Conservation (phyloP, 2,888 invertebrate genomes). For the Anoncus sp. region DNA sequence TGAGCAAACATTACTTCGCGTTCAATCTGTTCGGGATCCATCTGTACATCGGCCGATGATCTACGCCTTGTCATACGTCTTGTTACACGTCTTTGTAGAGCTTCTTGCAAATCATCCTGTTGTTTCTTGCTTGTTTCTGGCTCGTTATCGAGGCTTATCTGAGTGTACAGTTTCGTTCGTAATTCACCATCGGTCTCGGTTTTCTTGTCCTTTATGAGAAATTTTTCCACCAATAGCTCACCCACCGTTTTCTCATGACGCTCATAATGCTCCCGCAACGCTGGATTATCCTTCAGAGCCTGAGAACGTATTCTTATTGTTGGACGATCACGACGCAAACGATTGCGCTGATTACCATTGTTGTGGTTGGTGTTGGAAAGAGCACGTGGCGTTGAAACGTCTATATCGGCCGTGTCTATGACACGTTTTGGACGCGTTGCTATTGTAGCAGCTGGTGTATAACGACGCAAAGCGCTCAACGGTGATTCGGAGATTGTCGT, state of each 20-base stretch:
- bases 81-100: constrained; percentile 76
- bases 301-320: constrained; percentile 82
- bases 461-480: constrained; percentile 77
- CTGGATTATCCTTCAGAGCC: constrained; percentile 82
- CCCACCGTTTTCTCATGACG: constrained; percentile 88
- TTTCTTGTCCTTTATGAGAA: constrained; percentile 87
- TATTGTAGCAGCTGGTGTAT: constrained; percentile 71
- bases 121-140: constrained; percentile 54
- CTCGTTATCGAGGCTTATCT: constrained; percentile 69
- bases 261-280: constrained; percentile 81
- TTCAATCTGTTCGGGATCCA: constrained; percentile 77
- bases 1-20: constrained; percentile 78
- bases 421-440: constrained; percentile 87
- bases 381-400: constrained; percentile 87
- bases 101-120: constrained; percentile 70
- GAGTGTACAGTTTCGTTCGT: constrained; percentile 69
- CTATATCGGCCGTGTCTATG: constrained; percentile 94
- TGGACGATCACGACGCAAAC: constrained; percentile 77
- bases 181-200: constrained; percentile 60
- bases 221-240: constrained; percentile 90
- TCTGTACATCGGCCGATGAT: constrained; percentile 78
- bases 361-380: constrained; percentile 65
- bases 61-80: constrained; percentile 78
- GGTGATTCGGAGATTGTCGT: constrained; percentile 89
- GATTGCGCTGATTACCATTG: constrained; percentile 73